These are phyloP conservation scores for Solenopsis fugax DNA, from an alignment of 1,140 invertebrate genomes.

Conservation along the genomic window DNA sequence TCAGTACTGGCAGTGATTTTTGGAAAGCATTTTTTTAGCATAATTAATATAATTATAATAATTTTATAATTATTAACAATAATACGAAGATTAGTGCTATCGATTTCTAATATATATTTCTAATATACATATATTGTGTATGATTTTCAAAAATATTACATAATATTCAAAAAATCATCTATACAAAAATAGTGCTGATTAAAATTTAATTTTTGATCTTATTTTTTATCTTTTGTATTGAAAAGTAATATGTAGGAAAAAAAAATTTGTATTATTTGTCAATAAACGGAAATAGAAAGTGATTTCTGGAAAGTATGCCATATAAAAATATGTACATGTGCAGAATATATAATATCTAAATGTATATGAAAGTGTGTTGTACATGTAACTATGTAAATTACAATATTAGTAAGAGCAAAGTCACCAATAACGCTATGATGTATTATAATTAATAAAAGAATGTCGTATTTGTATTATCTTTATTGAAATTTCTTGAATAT, in stretches of 20 bases:
- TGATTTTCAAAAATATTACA: too few species aligned
- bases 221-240: neutral
- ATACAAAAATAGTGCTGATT: too few species aligned
- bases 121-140: too few species aligned
- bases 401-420: neutral
- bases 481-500: slow-evolving; percentile 53
- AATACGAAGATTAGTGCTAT: too few species aligned
- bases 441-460: neutral
- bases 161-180: too few species aligned
- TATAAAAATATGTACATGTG: neutral
- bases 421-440: neutral
- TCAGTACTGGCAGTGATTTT: too few species aligned
- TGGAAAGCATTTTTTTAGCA: too few species aligned
- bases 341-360: neutral
- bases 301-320: neutral
- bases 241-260: neutral
- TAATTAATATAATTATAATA: too few species aligned
- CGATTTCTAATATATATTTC: too few species aligned
- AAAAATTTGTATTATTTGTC: neutral
- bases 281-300: neutral
- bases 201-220: neutral
- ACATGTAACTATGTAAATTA: slow-evolving; percentile 11
- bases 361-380: neutral
- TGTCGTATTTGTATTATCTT: neutral
- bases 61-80: too few species aligned